Conservation (phyloP, 1,140 invertebrate genomes). For the Eumaeus atala region DNA sequence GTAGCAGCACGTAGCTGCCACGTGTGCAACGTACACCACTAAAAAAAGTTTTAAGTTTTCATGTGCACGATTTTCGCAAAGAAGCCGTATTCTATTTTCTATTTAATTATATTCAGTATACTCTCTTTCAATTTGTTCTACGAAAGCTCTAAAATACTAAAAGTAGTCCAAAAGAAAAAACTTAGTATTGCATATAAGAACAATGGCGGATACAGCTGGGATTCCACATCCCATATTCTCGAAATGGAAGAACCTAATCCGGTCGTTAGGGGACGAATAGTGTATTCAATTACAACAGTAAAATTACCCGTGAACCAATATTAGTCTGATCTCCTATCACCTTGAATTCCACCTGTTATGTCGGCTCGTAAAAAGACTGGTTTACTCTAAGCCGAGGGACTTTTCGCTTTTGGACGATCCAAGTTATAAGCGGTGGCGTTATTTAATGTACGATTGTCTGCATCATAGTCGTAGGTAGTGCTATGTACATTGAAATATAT, state of each 20-base stretch:
- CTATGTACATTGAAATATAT: too few relatives aligned
- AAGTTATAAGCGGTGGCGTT: constrained; percentile 15
- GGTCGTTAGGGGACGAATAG: constrained; percentile 2
- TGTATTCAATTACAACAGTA: constrained; percentile 27
- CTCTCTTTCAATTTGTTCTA: too few relatives aligned
- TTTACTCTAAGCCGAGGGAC: constrained; percentile 27
- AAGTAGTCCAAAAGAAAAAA: too few relatives aligned
- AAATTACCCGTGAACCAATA: constrained; percentile 28
- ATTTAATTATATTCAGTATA: too few relatives aligned
- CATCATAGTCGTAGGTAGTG: too few relatives aligned
- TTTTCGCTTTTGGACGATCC: constrained; percentile 5
- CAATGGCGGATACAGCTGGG: background rate
- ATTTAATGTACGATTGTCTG: too few relatives aligned
- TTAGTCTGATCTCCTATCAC: constrained; percentile 23
- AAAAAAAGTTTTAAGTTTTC: too few relatives aligned
- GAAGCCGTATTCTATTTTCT: too few relatives aligned
- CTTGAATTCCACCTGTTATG: constrained; percentile 23
- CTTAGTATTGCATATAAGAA: constrained; percentile 1
- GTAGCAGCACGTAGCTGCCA: too few relatives aligned
- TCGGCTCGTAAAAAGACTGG: constrained; percentile 28
- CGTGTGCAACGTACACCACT: too few relatives aligned
- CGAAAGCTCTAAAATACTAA: too few relatives aligned
- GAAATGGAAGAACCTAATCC: constrained; percentile 10
- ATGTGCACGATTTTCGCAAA: too few relatives aligned
- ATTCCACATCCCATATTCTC: constrained; percentile 6